Evolutionary conservation across 2,113 vertebrate genomes (phyloP).

Genomic region (Myodes glareolus): DNA sequence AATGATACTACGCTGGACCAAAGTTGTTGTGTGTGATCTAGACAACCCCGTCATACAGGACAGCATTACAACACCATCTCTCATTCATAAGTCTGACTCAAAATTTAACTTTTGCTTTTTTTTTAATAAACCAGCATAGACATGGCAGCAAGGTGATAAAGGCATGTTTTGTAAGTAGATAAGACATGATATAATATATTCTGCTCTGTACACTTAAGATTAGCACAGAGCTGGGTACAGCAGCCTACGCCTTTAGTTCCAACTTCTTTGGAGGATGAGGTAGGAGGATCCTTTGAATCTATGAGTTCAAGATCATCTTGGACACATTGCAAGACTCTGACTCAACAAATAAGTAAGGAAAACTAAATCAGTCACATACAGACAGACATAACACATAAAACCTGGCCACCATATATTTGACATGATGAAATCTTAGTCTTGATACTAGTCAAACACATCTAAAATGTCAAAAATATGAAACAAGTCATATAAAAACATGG

Average conservation of each 20-base stretch:
- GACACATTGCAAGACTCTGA: neutral
- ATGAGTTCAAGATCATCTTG: neutral
- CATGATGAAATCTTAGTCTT: neutral
- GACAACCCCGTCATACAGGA: neutral
- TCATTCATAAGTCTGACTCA: neutral
- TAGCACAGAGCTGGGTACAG: neutral
- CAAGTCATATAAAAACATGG: neutral
- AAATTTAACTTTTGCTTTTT: neutral
- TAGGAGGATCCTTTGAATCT: neutral
- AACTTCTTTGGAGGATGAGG: neutral
- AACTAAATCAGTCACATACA: neutral
- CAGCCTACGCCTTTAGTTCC: neutral
- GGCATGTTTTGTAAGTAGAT: conserved; percentile 33
- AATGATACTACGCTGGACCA: neutral
- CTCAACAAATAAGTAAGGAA: neutral
- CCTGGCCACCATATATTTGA: neutral
- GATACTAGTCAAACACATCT: neutral
- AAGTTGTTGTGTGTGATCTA: conserved; percentile 6
- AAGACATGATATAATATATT: conserved; percentile 52
- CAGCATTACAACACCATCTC: conserved; percentile 14
- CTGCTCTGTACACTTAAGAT: neutral
- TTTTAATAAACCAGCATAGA: conserved; percentile 21
- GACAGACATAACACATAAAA: neutral
- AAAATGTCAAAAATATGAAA: neutral
- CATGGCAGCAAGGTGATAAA: neutral